A percentile compares a stretch with the other conserved stretches of the same genome.
Conservation (phyloP, 1,140 invertebrate species). For the Apis laboriosa region DNA sequence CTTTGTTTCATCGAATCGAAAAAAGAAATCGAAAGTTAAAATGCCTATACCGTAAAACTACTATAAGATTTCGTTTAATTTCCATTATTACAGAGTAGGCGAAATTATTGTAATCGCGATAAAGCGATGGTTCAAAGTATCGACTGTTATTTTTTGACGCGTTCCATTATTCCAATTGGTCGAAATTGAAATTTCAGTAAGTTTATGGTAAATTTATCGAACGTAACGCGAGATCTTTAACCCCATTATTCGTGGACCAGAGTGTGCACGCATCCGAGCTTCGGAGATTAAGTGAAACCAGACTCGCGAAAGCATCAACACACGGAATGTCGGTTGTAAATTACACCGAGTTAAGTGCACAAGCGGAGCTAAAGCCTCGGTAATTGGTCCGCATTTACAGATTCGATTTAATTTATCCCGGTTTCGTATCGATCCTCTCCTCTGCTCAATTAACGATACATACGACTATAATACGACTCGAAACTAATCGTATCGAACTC, state of each 20-base stretch:
- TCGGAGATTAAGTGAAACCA: conserved; percentile 25
- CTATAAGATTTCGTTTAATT: too few species aligned
- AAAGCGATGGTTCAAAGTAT: too few species aligned
- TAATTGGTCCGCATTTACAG: conserved; percentile 29
- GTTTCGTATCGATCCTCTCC: not conserved
- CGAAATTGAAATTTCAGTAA: not conserved
- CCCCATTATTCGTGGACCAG: conserved; percentile 10
- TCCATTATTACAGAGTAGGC: too few species aligned
- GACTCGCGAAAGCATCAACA: conserved; percentile 16
- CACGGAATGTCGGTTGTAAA: conserved; percentile 18
- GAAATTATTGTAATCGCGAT: too few species aligned
- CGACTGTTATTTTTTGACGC: too few species aligned
- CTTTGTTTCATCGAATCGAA: too few species aligned
- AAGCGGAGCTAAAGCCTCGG: not conserved
- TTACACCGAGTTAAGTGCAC: conserved; percentile 7
- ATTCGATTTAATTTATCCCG: conserved; percentile 30
- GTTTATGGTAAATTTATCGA: not conserved
- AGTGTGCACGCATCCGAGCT: not conserved
- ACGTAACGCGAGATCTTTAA: not conserved
- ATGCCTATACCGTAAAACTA: too few species aligned
- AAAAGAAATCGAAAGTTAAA: too few species aligned
- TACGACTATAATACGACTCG: not conserved
- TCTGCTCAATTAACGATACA: conserved; percentile 10
- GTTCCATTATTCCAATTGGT: not conserved
- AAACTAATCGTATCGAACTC: not conserved